A percentile compares a stretch with the other conserved stretches of the same genome.
These are phyloP conservation scores for Toxotes jaculatrix DNA, from an alignment of 2,113 vertebrate genomes.

Conservation along the genomic window DNA sequence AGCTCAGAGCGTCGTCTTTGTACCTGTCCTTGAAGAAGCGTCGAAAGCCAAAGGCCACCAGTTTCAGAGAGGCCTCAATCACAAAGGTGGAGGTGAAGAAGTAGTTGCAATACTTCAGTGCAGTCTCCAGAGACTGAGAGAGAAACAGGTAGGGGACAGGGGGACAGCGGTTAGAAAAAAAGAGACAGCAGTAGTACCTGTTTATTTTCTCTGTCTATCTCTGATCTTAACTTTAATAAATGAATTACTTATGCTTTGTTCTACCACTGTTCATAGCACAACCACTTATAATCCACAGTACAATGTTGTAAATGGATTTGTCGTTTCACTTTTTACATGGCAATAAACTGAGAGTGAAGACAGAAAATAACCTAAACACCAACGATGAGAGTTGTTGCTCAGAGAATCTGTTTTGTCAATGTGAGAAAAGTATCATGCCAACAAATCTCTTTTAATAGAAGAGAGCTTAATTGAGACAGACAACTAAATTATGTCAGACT, in stretches of 20 bases:
- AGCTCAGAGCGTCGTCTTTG: neutral
- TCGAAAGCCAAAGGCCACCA: slow-evolving; percentile 94
- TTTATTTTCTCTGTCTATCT: neutral
- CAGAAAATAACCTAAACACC: slow-evolving; percentile 3
- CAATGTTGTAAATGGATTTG: neutral
- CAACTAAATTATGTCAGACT: slow-evolving; percentile 40
- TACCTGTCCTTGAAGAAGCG: slow-evolving; percentile 99
- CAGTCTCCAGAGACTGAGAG: slow-evolving; percentile 91
- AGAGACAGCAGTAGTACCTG: neutral
- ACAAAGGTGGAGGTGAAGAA: slow-evolving; percentile 98
- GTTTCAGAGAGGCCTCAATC: slow-evolving; percentile 93
- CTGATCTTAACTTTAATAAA: neutral
- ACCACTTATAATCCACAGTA: neutral
- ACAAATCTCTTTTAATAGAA: slow-evolving; percentile 39
- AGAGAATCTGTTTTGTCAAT: slow-evolving; percentile 13
- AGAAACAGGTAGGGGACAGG: neutral
- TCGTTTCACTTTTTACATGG: neutral
- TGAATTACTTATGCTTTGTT: neutral
- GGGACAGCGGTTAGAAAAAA: neutral
- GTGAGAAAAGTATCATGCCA: slow-evolving; percentile 15
- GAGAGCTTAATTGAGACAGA: slow-evolving; percentile 46
- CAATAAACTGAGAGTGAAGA: neutral
- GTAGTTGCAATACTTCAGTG: slow-evolving; percentile 98
- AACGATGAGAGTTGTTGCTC: neutral
- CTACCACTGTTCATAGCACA: neutral